These are phyloP conservation scores for Anastrepha ludens DNA, from an alignment of 1,140 invertebrate genomes.

Conservation along the genomic window DNA sequence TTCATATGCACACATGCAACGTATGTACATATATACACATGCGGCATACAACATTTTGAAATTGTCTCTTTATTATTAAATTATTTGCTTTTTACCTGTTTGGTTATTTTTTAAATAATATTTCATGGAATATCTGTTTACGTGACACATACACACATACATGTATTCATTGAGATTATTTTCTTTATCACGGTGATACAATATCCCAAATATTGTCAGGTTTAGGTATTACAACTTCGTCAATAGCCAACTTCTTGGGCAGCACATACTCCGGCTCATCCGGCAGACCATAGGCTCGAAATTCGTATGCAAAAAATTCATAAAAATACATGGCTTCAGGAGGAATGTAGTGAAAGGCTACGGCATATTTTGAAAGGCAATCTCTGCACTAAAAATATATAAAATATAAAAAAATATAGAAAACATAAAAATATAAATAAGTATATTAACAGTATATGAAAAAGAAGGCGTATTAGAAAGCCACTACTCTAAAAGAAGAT, in stretches of 20 bases:
- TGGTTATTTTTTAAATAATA: no score
- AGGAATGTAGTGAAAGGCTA: conserved; percentile 96
- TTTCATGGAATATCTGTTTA: no score
- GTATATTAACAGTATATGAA: not conserved
- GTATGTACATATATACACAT: no score
- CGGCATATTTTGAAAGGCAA: conserved; percentile 95
- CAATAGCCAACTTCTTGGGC: conserved; percentile 2
- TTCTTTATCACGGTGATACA: not conserved
- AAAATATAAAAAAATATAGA: not conserved
- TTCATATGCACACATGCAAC: no score
- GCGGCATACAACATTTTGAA: no score
- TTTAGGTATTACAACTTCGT: not conserved
- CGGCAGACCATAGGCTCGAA: conserved; percentile 85
- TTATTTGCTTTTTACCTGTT: no score
- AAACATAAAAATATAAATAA: not conserved
- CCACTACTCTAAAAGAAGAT: no score
- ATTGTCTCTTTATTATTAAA: no score
- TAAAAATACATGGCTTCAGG: conserved; percentile 94
- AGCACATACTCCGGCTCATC: not conserved
- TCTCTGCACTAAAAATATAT: conserved; percentile 83
- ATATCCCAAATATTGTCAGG: conserved; percentile 41
- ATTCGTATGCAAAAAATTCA: conserved; percentile 95
- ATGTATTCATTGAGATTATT: no score
- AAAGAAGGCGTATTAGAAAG: no score
- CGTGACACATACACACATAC: no score